A percentile compares a stretch with the other conserved stretches of the same genome.
phyloP scores from a whole-genome alignment of 1,140 invertebrate genomes.

The Epicauta chinensis region DNA sequence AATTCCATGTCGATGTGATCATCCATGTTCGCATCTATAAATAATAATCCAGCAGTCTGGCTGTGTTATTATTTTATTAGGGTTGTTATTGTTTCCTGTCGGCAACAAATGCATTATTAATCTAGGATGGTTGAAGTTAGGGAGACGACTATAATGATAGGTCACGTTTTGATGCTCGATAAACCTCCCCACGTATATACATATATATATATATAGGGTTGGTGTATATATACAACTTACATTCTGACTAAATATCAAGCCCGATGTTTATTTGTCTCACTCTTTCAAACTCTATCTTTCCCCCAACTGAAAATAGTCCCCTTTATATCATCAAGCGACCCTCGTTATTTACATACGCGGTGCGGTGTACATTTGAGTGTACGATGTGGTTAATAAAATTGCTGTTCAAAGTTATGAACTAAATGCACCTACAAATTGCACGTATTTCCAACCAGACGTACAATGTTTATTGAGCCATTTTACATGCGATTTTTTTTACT shows the following conservation, averaged over 20 bases:
- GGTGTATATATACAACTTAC: slow-evolving; percentile 3
- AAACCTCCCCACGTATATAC: slow-evolving; percentile 14
- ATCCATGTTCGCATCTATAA: background rate
- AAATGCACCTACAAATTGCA: slow-evolving; percentile 21
- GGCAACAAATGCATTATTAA: background rate
- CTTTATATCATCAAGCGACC: background rate
- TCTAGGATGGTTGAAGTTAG: slow-evolving; percentile 1
- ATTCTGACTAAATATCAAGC: slow-evolving; percentile 7
- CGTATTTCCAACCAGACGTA: slow-evolving; percentile 21
- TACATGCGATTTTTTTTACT: slow-evolving; percentile 26
- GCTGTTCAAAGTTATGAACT: slow-evolving; percentile 10
- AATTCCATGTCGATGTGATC: no score
- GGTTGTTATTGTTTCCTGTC: no score
- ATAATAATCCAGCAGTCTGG: background rate
- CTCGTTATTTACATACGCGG: slow-evolving; percentile 11
- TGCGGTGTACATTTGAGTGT: slow-evolving; percentile 6
- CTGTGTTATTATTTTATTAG: background rate
- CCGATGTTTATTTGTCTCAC: slow-evolving; percentile 1
- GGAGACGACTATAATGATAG: slow-evolving; percentile 22
- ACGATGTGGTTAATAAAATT: slow-evolving; percentile 14
- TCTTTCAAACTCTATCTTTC: background rate
- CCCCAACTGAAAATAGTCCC: background rate
- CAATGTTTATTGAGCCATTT: slow-evolving; percentile 29
- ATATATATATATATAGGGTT: no score
- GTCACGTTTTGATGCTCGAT: slow-evolving; percentile 27